A percentile compares a stretch with the other conserved stretches of the same genome.
These are phyloP conservation scores for Gortyna flavago DNA, from an alignment of 2,888 invertebrate genomes.

Conservation along the genomic window DNA sequence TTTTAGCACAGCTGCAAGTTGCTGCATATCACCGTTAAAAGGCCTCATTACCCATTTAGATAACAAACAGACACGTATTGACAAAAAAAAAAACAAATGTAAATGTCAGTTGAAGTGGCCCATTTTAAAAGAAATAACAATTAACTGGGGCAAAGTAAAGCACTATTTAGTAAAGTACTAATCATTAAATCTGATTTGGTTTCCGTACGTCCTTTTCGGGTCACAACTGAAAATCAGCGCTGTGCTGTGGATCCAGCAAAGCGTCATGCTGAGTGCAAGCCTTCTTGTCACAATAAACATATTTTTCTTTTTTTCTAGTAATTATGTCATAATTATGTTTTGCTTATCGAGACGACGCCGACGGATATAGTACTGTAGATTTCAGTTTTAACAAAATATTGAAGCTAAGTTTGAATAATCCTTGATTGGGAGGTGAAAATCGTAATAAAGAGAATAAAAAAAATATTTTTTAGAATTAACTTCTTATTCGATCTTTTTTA, in stretches of 20 bases:
- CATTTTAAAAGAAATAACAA: constrained; percentile 8
- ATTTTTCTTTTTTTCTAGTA: too few species aligned
- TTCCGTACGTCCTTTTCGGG: neutral
- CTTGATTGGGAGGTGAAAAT: neutral
- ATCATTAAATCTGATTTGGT: too few species aligned
- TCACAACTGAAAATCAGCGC: too few species aligned
- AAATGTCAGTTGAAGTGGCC: constrained; percentile 17
- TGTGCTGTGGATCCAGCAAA: too few species aligned
- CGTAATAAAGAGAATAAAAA: neutral
- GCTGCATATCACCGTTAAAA: constrained; percentile 27
- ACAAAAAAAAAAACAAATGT: constrained; percentile 13
- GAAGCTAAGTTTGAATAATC: neutral
- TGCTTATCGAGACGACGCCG: neutral
- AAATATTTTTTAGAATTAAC: neutral
- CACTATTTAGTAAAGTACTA: neutral
- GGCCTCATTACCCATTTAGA: constrained; percentile 32
- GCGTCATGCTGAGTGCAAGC: too few species aligned
- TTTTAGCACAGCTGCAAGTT: constrained; percentile 9
- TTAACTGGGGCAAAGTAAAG: neutral
- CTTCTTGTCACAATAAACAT: too few species aligned
- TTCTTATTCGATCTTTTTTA: neutral
- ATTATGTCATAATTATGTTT: neutral
- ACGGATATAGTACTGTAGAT: neutral
- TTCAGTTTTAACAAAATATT: neutral
- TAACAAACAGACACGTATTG: constrained; percentile 44